Conservation (phyloP, 2,113 vertebrate species). For the Vanacampus margaritifer region DNA sequence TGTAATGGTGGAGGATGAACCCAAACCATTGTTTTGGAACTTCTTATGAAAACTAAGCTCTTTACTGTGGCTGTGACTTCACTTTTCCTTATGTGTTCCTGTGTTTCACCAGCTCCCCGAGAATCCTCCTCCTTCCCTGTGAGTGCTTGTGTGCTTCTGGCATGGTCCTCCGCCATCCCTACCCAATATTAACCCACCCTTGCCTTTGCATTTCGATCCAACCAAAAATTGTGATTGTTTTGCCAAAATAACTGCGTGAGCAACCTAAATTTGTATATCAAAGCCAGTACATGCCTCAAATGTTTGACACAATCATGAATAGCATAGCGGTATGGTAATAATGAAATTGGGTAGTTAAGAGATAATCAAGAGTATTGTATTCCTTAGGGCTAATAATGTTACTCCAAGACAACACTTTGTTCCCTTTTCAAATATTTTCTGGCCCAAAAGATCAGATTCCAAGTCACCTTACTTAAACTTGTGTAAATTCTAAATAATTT, state of each 20-base stretch:
- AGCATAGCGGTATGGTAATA: neutral
- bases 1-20: constrained; percentile 12
- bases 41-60: constrained; percentile 8
- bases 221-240: neutral
- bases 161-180: neutral
- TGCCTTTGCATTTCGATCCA: neutral
- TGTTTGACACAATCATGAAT: neutral
- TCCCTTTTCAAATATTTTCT: neutral
- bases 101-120: neutral
- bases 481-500: neutral
- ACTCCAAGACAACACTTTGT: too few relatives aligned
- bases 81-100: neutral
- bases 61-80: neutral
- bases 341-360: neutral
- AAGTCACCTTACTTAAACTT: neutral
- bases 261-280: constrained; percentile 26
- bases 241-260: neutral
- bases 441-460: neutral
- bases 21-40: constrained; percentile 28
- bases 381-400: neutral
- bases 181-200: neutral
- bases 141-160: neutral
- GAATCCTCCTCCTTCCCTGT: neutral
- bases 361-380: neutral
- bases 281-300: neutral